A percentile compares a stretch with the other conserved stretches of the same genome.
phyloP scores from a whole-genome alignment of 2,888 invertebrate species.

The Zaprionus bogoriensis region DNA sequence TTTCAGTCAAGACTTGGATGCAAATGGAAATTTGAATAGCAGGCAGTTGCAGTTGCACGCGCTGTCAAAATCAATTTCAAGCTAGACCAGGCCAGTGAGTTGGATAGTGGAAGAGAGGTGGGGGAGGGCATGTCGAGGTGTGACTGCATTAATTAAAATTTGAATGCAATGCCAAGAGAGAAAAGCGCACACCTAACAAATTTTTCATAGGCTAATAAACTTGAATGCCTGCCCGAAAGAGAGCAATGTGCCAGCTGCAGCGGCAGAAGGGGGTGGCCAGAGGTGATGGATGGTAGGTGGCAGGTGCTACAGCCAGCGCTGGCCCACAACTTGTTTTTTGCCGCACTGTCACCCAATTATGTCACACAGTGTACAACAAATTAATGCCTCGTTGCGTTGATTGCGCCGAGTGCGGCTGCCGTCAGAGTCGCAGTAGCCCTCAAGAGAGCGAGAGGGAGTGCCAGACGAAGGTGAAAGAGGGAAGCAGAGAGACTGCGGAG shows the following conservation, averaged over 20 bases:
- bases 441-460: background rate
- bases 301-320: constrained; percentile 34
- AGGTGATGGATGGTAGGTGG: background rate
- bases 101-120: background rate
- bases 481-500: background rate
- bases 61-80: constrained; percentile 46
- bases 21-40: constrained; percentile 26
- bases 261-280: background rate
- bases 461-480: constrained; percentile 12
- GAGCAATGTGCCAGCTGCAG: constrained; percentile 32
- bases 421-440: constrained; percentile 18
- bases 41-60: constrained; percentile 23
- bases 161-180: constrained; percentile 70
- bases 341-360: constrained; percentile 78
- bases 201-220: constrained; percentile 79
- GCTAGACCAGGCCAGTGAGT: background rate
- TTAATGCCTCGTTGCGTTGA: constrained; percentile 81
- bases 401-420: constrained; percentile 61
- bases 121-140: constrained; percentile 18
- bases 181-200: constrained; percentile 74
- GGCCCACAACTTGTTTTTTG: constrained; percentile 64
- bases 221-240: constrained; percentile 63
- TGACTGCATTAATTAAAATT: constrained; percentile 76
- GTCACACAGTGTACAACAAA: constrained; percentile 80
- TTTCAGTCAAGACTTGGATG: constrained; percentile 28